Conservation (phyloP, 2,797 vertebrate species). For the Vultur gryphus region DNA sequence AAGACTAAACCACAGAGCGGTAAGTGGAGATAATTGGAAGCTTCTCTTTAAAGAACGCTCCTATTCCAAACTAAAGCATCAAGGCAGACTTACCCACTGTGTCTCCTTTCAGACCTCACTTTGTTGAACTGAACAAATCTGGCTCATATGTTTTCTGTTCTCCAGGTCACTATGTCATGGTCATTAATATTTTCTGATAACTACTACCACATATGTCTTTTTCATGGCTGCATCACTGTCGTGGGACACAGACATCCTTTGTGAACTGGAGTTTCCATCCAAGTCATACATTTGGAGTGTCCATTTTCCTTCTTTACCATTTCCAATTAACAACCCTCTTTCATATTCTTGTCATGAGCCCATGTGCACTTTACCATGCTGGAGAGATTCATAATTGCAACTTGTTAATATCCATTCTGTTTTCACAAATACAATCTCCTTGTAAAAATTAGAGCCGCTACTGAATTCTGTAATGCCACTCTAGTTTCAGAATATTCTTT, state of each 20-base stretch:
- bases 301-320: not conserved
- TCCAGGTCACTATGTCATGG: not conserved
- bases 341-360: not conserved
- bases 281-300: not conserved
- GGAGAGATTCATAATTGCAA: not conserved
- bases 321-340: not conserved
- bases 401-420: not conserved
- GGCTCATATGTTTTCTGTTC: not conserved
- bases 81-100: not conserved
- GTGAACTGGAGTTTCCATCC: not conserved
- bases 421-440: not conserved
- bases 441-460: not conserved
- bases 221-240: not conserved
- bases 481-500: not conserved
- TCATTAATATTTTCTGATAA: not conserved
- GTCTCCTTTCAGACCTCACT: not conserved
- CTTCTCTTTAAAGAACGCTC: not conserved
- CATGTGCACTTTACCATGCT: not conserved
- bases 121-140: not conserved
- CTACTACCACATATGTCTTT: not conserved
- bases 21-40: not conserved
- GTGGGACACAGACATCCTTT: not conserved
- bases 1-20: not conserved
- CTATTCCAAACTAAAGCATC: not conserved
- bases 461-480: not conserved